Evolutionary conservation across 2,113 vertebrate species (phyloP).

Genomic region (Perca fluviatilis): DNA sequence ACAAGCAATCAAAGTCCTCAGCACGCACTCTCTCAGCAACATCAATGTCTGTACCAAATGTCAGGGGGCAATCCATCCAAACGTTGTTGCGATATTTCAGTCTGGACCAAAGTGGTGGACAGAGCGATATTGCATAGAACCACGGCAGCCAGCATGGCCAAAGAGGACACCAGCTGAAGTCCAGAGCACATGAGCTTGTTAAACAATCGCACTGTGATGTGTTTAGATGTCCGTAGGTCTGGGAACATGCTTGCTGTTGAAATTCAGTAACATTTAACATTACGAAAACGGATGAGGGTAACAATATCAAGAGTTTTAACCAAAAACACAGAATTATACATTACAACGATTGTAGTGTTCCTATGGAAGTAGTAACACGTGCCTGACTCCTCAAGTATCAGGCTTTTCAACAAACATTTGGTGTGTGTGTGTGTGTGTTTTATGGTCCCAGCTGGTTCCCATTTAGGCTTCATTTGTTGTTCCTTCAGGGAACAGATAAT

Average conservation of each 20-base stretch:
- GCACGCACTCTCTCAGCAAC: background rate
- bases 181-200: background rate
- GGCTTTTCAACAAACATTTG: conserved; percentile 11
- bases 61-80: background rate
- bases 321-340: conserved; percentile 4
- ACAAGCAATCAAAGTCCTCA: background rate
- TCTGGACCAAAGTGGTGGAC: background rate
- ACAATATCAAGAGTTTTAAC: background rate
- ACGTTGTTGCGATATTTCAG: background rate
- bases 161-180: background rate
- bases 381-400: background rate
- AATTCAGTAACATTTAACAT: background rate
- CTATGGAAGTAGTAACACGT: background rate
- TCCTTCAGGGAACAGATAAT: conserved; percentile 53
- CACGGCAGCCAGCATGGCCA: background rate
- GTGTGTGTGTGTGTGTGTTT: conserved; percentile 2
- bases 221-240: background rate
- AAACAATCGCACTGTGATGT: background rate
- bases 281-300: background rate
- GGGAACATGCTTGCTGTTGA: background rate
- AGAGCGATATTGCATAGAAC: background rate
- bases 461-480: conserved; percentile 31
- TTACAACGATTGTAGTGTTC: background rate
- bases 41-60: background rate
- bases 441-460: conserved; percentile 32